Conservation (phyloP, 2,888 invertebrate species). For the Drosophila hawaiiensis region DNA sequence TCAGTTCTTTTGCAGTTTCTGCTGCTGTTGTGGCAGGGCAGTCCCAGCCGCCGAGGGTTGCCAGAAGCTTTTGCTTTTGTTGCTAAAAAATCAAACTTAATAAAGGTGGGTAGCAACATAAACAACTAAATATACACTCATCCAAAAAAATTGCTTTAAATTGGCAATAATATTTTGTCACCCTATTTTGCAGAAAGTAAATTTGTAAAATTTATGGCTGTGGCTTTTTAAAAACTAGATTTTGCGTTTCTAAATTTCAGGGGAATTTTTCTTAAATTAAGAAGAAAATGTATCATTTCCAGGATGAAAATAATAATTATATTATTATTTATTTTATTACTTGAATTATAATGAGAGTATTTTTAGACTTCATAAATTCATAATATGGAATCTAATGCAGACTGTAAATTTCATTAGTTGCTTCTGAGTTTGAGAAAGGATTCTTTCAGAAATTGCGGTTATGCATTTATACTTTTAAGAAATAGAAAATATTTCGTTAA, state of each 20-base stretch:
- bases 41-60: constrained; percentile 57
- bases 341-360: not conserved
- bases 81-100: constrained; percentile 45
- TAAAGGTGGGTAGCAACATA: constrained; percentile 37
- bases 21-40: constrained; percentile 70
- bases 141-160: not conserved
- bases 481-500: not conserved
- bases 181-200: not conserved
- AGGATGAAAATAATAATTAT: not conserved
- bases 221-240: not conserved
- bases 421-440: not conserved
- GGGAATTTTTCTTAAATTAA: not conserved
- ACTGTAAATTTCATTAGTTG: not conserved
- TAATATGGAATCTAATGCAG: not conserved
- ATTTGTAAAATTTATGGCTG: not conserved
- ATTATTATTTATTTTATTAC: not conserved
- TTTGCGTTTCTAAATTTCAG: not conserved
- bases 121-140: not conserved
- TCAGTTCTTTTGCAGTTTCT: constrained; percentile 33
- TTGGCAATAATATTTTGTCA: not conserved
- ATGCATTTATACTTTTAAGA: accelerated
- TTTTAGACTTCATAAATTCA: not conserved
- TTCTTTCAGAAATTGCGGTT: not conserved
- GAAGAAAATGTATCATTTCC: too few relatives aligned
- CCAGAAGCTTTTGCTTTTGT: constrained; percentile 36